Base-by-base conservation (phyloP, 2,888 invertebrate genomes). In the Lutraria lutraria region DNA sequence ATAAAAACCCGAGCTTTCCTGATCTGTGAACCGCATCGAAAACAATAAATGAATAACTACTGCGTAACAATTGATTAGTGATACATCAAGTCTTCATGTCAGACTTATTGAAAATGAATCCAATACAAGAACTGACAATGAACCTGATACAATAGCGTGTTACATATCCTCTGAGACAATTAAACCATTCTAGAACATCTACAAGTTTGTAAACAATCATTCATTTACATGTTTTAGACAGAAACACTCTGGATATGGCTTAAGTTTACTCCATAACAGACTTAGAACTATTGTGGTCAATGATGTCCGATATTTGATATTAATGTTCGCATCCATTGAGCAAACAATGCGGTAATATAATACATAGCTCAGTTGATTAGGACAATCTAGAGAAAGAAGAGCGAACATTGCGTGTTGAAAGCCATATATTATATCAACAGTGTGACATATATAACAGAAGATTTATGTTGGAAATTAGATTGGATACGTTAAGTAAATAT, bases 251-350 rank as follows among this genome's bases (percentile, higher is more conserved):
- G 43, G 8, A 43, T 43, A 43, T 43, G 43, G 2, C 43, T 43
- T 43, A 43, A 43, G 4, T 8, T 43, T 8, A 43, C 8, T 2
- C 43, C 43, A 43, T 43, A 4, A 43, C 8, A 43, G 43, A 43
- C 43, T 68, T n/a, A 25, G 21, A 25, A 10, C 63, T 68, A n/a
- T 25, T 68, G 25, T 13, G n/a, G 25, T 13, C 63, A 68, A 68
- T 68, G 63, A n/a, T 68, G 63, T 68, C 63, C 63, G n/a, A 25
- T 68, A n/a, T 68, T 25, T 68, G 63, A 25, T 68, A 68, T 68
- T 68, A 68, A 68, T 68, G n/a, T 68, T 68, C 63, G 25, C 25
- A 25, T n/a, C n/a, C 63, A 68, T 13, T 25, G 63, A 68, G 63
- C 25, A 68, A 68, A 68, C 63, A 68, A 68, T n/a, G 25, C 12